These are phyloP conservation scores for Acropternis orthonyx DNA, from an alignment of 2,797 vertebrate species.

Conservation along the genomic window DNA sequence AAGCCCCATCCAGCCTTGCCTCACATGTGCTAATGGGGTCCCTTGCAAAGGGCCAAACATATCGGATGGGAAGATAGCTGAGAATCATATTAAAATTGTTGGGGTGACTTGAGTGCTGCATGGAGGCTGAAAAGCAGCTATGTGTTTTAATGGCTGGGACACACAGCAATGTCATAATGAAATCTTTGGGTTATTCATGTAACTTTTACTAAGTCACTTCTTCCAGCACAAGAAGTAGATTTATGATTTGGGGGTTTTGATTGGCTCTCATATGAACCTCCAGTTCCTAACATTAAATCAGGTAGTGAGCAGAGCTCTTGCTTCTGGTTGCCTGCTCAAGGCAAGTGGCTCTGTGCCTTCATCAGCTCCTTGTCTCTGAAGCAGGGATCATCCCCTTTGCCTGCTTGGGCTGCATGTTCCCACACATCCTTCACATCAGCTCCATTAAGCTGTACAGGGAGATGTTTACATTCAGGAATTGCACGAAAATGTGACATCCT, in stretches of 20 bases:
- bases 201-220: background rate
- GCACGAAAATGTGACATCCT: background rate
- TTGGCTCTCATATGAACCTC: background rate
- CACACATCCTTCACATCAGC: accelerated
- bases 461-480: background rate
- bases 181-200: background rate
- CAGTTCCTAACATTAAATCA: background rate
- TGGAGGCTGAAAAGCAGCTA: background rate
- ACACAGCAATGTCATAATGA: background rate
- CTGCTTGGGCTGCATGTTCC: background rate
- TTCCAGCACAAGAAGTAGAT: background rate
- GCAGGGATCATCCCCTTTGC: background rate
- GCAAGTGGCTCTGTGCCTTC: background rate
- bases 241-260: background rate
- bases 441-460: background rate
- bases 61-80: background rate
- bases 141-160: background rate
- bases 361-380: background rate
- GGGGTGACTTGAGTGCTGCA: background rate
- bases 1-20: background rate
- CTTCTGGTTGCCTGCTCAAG: background rate
- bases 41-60: background rate
- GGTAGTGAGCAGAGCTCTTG: background rate
- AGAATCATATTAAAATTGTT: background rate
- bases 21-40: background rate